Base-by-base conservation (phyloP, 2,113 vertebrate genomes). In the Felis chaus region DNA sequence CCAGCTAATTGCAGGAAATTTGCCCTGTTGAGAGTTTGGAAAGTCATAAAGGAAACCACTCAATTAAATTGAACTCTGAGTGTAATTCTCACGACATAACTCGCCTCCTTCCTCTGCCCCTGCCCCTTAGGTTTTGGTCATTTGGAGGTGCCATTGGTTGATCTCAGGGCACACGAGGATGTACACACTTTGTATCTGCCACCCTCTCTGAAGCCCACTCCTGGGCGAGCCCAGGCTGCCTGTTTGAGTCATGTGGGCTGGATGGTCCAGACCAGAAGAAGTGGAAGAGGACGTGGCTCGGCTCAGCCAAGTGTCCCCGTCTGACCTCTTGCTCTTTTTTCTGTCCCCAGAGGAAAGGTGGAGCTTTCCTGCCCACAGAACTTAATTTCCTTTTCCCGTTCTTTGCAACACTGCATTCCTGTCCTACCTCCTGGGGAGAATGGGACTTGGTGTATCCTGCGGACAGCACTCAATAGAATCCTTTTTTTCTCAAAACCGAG, bases 281-380 rank as follows among this genome's bases (percentile, higher is more conserved):
- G 74, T 1, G 2, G 71, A 68, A 48, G 78, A 95, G 79, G 87
- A 63, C 5, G 4, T 29, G 55, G 57, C 74, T 50, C 4, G 0
- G 18, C 85, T n/a, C 69, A 91, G 88, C 48, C 83, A 82, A 68
- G n/a, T 84, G 93, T 96, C 96, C 97, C 87, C 13, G 13, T 57
- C 66, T 95, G 96, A 94, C 97, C 89, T 95, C 93, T 92, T 61
- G 71, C 71, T 97, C 95, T 90, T 96, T 97, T 97, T 98, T 96
- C 91, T 80, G 93, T 97, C 98, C 92, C 71, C 15, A 87, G 65
- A 97, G 97, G 95, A 98, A 98, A 97, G 96, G 97, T 98, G 97
- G 98, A 86, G 96, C 50, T 95, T 97, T 98, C 97, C 97, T 95
- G 73, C 84, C 61, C 88, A 48, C 36, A 80, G 55, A 98, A 73